Evolutionary conservation across 2,797 vertebrate species (phyloP), one percentile per base, ranked within the genome.

Genomic region (Tenualosa thibaudeaui): DNA sequence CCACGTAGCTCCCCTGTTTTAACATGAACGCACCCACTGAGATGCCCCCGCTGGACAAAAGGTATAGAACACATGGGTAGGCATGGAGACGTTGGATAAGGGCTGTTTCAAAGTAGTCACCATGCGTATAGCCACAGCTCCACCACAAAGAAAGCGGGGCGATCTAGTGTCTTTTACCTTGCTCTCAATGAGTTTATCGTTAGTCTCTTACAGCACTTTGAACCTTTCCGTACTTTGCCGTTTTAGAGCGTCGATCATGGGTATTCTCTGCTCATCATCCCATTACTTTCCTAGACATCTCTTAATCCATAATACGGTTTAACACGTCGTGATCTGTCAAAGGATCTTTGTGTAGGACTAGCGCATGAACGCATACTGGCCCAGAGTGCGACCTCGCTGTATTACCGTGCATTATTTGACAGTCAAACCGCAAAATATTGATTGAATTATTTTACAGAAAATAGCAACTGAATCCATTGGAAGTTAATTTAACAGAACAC

Each of bases 11-110:
- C 78, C 86, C 84, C 15, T 22, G 5, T 85, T 31, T 86, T 54
- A 53, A 22, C 89, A 88, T 90, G 88, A 56, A 3, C 1, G 82
- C 81, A 62, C n/a, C 88, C 86, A 81, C 24, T 75, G 82, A 90
- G 82, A 68, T 84, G 86, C 83, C 84, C 62, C 87, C 50, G 81
- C 84, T 81, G 88, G 89, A 91, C 90, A 91, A 90, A 89, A 91
- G 88, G 88, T 87, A 88, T 78, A 43, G 15, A 43, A 46, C n/a
- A 78, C 40, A 78, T 43, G 40, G 71, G 71, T 17, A 78, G 19
- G 71, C 40, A 78, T 22, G 40, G 17, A 78, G 58, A 62, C 58
- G 58, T 37, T 13, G 68, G 68, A 5, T 78, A 43, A 19, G 17
- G 37, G 2, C 58, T 24, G 6, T 78, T 78, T 78, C 71, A 22